A percentile compares a stretch with the other conserved stretches of the same genome.
Conservation (phyloP, 2,113 vertebrate species). For the Oceanodroma tethys region DNA sequence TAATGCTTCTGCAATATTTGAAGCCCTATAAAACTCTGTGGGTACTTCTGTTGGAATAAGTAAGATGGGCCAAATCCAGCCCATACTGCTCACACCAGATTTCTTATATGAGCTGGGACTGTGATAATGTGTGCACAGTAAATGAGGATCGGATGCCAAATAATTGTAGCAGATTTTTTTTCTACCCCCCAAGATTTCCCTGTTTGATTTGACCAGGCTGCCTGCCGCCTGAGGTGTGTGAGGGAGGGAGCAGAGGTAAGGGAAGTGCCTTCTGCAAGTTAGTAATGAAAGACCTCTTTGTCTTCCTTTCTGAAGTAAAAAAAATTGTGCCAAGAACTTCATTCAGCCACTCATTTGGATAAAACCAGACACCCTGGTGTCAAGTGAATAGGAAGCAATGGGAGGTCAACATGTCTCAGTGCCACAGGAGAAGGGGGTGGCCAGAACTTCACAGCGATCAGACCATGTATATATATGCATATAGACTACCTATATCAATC, state of each 20-base stretch:
- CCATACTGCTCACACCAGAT: background rate
- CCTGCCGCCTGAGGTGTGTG: background rate
- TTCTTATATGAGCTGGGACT: background rate
- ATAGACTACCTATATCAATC: background rate
- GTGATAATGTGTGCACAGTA: background rate
- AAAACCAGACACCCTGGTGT: conserved; percentile 1
- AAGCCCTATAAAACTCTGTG: background rate
- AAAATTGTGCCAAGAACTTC: background rate
- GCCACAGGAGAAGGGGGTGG: background rate
- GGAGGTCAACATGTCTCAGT: background rate
- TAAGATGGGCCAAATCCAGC: background rate
- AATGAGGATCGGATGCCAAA: background rate
- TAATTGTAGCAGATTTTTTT: background rate
- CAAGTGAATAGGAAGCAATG: background rate
- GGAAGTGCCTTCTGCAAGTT: background rate
- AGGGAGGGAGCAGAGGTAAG: background rate
- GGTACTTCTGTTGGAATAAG: background rate
- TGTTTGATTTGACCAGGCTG: background rate
- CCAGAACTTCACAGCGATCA: background rate
- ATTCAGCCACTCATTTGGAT: background rate
- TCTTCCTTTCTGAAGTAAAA: background rate
- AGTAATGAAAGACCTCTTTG: background rate
- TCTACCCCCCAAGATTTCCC: background rate
- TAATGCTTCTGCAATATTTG: background rate
- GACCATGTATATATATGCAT: background rate